These are phyloP conservation scores for Platalea minor DNA, from an alignment of 2,797 vertebrate genomes.

Conservation along the genomic window DNA sequence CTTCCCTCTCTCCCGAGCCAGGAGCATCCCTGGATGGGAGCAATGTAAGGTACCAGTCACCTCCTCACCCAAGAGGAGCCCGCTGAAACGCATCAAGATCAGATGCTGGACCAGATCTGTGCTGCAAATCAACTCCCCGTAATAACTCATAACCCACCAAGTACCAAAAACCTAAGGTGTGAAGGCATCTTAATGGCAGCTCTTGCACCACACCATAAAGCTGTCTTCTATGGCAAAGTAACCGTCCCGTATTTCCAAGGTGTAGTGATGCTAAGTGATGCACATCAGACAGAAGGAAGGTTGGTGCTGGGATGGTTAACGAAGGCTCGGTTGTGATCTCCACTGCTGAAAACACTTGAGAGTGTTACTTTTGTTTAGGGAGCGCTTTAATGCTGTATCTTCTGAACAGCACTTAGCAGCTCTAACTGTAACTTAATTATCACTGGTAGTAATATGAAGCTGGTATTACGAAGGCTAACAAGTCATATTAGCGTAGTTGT, in stretches of 20 bases:
- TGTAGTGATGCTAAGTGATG: background rate
- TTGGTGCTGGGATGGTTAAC: background rate
- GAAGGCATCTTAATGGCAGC: background rate
- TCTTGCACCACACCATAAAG: background rate
- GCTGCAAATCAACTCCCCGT: background rate
- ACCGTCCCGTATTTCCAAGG: background rate
- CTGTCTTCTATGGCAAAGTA: background rate
- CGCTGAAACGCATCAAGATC: background rate
- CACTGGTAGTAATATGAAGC: background rate
- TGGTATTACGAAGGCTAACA: background rate
- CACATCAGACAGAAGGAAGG: rapidly evolving
- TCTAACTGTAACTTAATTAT: background rate
- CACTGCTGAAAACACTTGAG: background rate
- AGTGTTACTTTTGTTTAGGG: background rate
- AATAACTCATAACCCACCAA: background rate
- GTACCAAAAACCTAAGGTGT: background rate
- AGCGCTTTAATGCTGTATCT: rapidly evolving
- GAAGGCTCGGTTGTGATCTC: background rate
- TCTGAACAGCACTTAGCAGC: background rate
- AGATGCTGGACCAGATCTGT: background rate
- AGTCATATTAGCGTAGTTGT: background rate
- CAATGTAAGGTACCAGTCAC: background rate
- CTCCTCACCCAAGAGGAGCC: background rate
- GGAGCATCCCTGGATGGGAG: background rate
- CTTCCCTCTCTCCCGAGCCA: background rate